These are phyloP conservation scores for Gortyna flavago DNA, from an alignment of 2,888 invertebrate genomes.

Conservation along the genomic window DNA sequence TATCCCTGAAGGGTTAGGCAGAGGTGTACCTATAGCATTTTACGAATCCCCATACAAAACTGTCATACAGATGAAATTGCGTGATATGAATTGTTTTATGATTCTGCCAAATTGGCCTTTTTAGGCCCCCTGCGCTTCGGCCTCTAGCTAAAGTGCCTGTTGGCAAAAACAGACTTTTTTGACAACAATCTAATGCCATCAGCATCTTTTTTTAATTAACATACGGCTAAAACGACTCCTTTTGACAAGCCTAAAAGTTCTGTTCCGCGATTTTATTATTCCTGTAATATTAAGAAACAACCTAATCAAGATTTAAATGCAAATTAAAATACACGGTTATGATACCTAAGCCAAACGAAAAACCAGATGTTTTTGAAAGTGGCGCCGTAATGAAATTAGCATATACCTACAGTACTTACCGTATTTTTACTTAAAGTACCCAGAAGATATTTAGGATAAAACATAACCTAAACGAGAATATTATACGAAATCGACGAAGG, in stretches of 20 bases:
- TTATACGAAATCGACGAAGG: not conserved
- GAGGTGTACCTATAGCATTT: too few relatives aligned
- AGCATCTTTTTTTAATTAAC: not conserved
- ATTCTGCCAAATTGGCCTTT: too few relatives aligned
- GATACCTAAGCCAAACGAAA: constrained; percentile 27
- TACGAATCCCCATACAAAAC: too few relatives aligned
- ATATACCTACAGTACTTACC: constrained; percentile 29
- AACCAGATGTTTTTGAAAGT: constrained; percentile 47
- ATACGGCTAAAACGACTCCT: not conserved
- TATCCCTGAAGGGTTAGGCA: too few relatives aligned
- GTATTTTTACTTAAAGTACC: constrained; percentile 42
- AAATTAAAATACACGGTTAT: constrained; percentile 37
- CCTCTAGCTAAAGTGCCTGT: too few relatives aligned
- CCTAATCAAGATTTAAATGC: constrained; percentile 23
- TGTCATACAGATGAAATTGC: too few relatives aligned
- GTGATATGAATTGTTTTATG: too few relatives aligned
- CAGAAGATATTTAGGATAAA: constrained; percentile 20
- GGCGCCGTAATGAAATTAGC: constrained; percentile 41
- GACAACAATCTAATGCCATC: not conserved
- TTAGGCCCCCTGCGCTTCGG: too few relatives aligned
- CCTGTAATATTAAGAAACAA: constrained; percentile 1
- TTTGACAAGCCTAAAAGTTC: not conserved
- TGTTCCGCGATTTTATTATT: not conserved
- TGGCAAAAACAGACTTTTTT: not conserved
- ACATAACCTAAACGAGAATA: constrained; percentile 24